phyloP scores from a whole-genome alignment of 1,140 invertebrate genomes.

The Marisa cornuarietis region DNA sequence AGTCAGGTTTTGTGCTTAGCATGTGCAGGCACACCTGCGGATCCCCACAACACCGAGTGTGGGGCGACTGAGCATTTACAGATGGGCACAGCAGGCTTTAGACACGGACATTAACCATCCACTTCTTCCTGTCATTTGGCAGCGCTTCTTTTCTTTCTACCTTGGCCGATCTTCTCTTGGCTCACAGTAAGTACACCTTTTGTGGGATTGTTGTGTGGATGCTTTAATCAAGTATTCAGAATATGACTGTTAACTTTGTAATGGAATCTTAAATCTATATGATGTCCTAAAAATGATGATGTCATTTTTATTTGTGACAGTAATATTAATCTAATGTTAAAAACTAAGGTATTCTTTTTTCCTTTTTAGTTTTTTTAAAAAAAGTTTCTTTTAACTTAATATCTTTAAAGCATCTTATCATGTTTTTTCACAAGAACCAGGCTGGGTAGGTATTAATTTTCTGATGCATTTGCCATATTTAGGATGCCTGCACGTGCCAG shows the following conservation, averaged over 20 bases:
- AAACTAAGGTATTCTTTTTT: too few relatives aligned
- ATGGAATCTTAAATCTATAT: too few relatives aligned
- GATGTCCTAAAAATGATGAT: too few relatives aligned
- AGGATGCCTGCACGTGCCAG: conserved; percentile 67
- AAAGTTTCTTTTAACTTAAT: too few relatives aligned
- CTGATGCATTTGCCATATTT: background rate
- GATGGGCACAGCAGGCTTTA: conserved; percentile 82
- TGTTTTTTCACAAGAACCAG: too few relatives aligned
- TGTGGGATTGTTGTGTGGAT: background rate
- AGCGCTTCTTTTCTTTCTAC: conserved; percentile 82
- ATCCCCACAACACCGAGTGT: conserved; percentile 69
- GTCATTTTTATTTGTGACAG: too few relatives aligned
- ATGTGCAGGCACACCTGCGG: conserved; percentile 73
- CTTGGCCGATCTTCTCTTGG: conserved; percentile 69
- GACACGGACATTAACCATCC: conserved; percentile 78
- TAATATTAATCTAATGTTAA: too few relatives aligned
- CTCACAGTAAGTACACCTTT: conserved; percentile 61
- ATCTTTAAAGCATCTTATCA: too few relatives aligned
- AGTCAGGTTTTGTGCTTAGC: conserved; percentile 65
- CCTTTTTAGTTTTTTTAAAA: too few relatives aligned
- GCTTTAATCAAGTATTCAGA: background rate
- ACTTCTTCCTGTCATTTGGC: conserved; percentile 78
- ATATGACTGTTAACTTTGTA: background rate
- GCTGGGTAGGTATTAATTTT: background rate
- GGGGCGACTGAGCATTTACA: conserved; percentile 76